Base-by-base conservation (phyloP, 1,140 invertebrate species). In the Drosophila kanapiae region DNA sequence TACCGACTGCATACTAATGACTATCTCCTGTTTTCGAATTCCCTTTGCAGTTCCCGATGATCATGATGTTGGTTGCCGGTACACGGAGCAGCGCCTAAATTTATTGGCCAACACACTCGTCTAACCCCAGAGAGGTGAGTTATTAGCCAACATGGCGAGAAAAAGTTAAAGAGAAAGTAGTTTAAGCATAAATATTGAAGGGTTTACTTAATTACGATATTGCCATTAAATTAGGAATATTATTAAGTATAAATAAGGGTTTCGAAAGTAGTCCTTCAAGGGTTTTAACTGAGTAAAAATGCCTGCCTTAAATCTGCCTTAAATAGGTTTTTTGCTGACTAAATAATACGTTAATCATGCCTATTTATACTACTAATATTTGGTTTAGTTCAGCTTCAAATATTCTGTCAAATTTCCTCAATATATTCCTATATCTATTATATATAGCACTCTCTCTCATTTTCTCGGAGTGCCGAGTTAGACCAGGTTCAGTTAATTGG, bases 1-100 rank as follows among this genome's bases (percentile, higher is more conserved):
- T 38, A 31, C 48, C 61, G 60, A 23, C 69, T 84, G 84, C 84
- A 88, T 88, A 90, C 85, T 84, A 90, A 88, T 88, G 63, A 38
- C 51, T 49, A 9, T 23, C 54, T 57, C 42, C 38, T 71, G 35
- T n/a, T 67, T 59, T 82, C 16, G 9, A 43, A 58, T 77, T 68
- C 56, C 56, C 48, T 68, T 59, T 78, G 77, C 77, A 83, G 85
- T 47, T 68, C 40, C 49, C 47, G 18, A 82, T 47, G 56, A 84
- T 68, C 75, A 31, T 42, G 61, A 43, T 60, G 72, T 47, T 27
- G 14, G 59, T 37, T 29, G 59, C 45, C 59, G 53, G 48, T 23
- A 23, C 53, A 54, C 33, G 53, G 33, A 54, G 18, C 33, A 54
- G 53, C 33, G 60, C 47, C 56, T 83, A 68, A 86, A 87, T 83